phyloP scores from a whole-genome alignment of 2,888 invertebrate genomes.

The Ophioninae sp. region DNA sequence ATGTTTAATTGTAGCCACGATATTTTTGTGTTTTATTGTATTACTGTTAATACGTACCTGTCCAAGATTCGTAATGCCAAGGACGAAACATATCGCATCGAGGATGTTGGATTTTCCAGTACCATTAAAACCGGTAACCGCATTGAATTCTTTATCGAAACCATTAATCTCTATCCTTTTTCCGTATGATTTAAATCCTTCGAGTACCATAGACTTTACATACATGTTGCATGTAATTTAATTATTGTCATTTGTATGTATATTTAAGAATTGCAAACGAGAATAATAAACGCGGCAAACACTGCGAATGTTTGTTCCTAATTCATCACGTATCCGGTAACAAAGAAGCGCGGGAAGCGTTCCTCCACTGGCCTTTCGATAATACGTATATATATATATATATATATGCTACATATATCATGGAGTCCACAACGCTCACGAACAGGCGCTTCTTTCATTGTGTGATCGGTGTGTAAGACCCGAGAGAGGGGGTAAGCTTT shows the following conservation, averaged over 20 bases:
- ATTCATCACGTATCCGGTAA: not conserved
- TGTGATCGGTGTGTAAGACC: too few relatives aligned
- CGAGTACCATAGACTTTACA: slow-evolving; percentile 94
- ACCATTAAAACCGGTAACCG: slow-evolving; percentile 98
- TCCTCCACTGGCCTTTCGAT: not conserved
- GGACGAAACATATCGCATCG: slow-evolving; percentile 98
- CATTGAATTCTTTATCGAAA: slow-evolving; percentile 97
- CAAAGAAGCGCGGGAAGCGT: slow-evolving; percentile 34
- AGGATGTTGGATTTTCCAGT: slow-evolving; percentile 99
- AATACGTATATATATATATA: not conserved
- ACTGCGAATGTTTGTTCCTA: not conserved
- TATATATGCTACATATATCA: not conserved
- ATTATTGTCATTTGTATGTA: not conserved
- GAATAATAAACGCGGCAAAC: not conserved
- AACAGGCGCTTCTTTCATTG: too few relatives aligned
- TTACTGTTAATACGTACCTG: slow-evolving; percentile 85
- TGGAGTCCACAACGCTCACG: too few relatives aligned
- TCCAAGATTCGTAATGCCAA: slow-evolving; percentile 95
- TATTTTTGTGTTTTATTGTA: not conserved
- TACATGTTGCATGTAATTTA: slow-evolving; percentile 85
- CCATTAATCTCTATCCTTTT: slow-evolving; percentile 94
- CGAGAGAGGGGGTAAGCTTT: too few relatives aligned
- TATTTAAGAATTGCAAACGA: not conserved
- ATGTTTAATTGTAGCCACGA: not conserved
- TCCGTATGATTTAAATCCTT: slow-evolving; percentile 99